phyloP scores from a whole-genome alignment of 2,888 invertebrate genomes.

The Melolontha melolontha region DNA sequence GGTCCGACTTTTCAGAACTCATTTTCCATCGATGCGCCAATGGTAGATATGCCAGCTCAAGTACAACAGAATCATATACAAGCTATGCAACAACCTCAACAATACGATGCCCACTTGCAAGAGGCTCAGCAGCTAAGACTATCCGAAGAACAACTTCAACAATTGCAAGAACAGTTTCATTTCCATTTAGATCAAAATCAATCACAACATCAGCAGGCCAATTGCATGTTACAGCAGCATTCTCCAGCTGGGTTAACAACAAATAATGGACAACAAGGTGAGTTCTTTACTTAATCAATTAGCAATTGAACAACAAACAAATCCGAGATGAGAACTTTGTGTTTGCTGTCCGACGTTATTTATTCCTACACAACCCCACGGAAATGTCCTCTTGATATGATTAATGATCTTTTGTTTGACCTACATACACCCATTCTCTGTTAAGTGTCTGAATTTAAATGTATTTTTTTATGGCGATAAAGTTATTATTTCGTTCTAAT shows the following conservation, averaged over 20 bases:
- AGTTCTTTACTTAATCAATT: not conserved
- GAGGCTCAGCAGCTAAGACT: not conserved
- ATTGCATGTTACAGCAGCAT: no score
- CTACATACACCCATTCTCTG: slow-evolving; percentile 33
- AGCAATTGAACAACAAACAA: not conserved
- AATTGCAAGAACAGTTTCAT: no score
- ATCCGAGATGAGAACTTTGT: slow-evolving; percentile 6
- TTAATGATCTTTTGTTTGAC: slow-evolving; percentile 44
- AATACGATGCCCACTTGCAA: not conserved
- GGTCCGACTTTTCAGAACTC: not conserved
- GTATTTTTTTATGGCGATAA: no score
- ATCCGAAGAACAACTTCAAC: not conserved
- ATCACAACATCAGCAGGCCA: no score
- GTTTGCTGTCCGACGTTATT: slow-evolving; percentile 9
- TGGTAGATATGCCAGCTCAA: not conserved
- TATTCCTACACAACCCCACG: slow-evolving; percentile 17
- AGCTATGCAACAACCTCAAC: slow-evolving; percentile 16
- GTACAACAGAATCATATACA: slow-evolving; percentile 15
- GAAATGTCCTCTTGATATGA: slow-evolving; percentile 43
- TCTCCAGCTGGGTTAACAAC: no score
- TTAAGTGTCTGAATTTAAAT: no score
- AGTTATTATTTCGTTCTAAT: no score
- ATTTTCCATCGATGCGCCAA: not conserved
- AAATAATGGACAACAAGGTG: not conserved
- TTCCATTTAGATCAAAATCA: no score